Conservation (phyloP, 2,113 vertebrate genomes). For the Xerus inauris region DNA sequence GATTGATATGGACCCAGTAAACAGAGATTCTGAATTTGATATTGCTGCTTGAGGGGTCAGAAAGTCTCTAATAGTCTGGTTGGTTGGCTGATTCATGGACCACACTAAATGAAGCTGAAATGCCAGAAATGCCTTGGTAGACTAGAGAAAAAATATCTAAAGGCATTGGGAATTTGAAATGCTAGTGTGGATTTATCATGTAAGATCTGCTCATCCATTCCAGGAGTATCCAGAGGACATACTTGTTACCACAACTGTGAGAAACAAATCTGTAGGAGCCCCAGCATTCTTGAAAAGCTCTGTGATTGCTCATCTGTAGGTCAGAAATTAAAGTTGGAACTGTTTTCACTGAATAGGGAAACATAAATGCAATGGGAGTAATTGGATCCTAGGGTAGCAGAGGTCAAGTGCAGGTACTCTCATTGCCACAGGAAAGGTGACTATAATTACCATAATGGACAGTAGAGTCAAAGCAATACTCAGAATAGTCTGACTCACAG, state of each 20-base stretch:
- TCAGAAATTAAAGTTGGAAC: not conserved
- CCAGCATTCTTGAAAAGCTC: too few species aligned
- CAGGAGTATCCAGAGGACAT: not conserved
- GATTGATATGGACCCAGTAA: not conserved
- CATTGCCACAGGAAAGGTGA: not conserved
- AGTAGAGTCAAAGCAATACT: slow-evolving; percentile 18
- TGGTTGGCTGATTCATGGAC: not conserved
- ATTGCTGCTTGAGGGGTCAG: not conserved
- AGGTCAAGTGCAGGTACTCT: not conserved
- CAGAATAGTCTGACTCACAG: not conserved
- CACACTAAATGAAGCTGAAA: not conserved
- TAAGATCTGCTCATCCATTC: not conserved
- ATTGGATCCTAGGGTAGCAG: not conserved
- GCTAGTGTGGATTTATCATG: not conserved
- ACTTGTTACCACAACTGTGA: not conserved
- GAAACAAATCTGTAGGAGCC: not conserved
- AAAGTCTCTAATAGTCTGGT: not conserved
- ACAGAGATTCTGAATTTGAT: slow-evolving; percentile 14
- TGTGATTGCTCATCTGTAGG: too few species aligned
- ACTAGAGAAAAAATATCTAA: not conserved
- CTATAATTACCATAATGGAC: not conserved
- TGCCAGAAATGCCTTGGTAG: not conserved
- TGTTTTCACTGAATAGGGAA: not conserved
- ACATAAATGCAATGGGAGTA: not conserved
- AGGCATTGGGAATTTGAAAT: not conserved